A percentile compares a stretch with the other conserved stretches of the same genome.
Conservation (phyloP, 1,140 invertebrate species). For the Rhyacophila brunnea region DNA sequence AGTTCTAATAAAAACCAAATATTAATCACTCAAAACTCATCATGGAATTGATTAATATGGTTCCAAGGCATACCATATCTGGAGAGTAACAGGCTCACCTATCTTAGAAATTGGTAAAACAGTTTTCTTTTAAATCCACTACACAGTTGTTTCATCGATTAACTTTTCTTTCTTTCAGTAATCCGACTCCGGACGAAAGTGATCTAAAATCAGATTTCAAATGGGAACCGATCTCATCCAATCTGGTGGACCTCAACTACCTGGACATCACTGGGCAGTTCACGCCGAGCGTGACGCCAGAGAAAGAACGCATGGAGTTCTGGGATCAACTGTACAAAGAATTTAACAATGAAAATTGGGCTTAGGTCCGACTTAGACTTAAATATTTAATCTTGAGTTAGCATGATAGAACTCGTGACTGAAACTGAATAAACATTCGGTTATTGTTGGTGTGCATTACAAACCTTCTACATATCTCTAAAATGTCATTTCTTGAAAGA, state of each 20-base stretch:
- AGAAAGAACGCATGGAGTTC: constrained; percentile 53
- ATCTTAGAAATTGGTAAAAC: no score
- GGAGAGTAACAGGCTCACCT: no score
- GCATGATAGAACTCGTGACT: not conserved
- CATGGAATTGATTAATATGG: no score
- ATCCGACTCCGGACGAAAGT: constrained; percentile 55
- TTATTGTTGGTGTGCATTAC: no score
- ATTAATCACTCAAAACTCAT: no score
- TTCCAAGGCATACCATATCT: no score
- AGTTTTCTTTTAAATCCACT: no score
- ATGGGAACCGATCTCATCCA: constrained; percentile 54
- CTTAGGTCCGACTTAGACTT: not conserved
- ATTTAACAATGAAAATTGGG: constrained; percentile 39
- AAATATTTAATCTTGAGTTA: not conserved
- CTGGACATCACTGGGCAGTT: constrained; percentile 56
- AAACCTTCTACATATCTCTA: no score
- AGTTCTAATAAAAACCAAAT: no score
- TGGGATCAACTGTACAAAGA: constrained; percentile 62
- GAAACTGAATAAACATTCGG: no score
- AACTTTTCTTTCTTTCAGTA: constrained; percentile 41
- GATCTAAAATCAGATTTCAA: constrained; percentile 51
- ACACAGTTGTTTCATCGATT: no score
- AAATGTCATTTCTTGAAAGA: no score
- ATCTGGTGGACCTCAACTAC: constrained; percentile 52
- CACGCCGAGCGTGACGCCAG: constrained; percentile 51